phyloP scores from a whole-genome alignment of 1,140 invertebrate species.

The Brachionus plicatilis region DNA sequence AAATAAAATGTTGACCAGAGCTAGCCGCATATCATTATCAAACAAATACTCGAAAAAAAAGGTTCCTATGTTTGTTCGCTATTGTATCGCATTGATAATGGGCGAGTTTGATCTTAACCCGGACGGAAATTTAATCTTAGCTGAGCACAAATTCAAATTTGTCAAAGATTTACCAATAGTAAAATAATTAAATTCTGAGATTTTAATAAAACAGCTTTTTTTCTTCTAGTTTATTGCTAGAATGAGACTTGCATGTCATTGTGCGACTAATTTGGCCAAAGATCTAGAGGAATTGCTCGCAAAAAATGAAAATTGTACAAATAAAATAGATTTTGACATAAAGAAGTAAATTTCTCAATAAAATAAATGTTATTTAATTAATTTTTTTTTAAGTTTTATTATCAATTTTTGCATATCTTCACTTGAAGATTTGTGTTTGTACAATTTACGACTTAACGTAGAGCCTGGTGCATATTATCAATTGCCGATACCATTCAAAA shows the following conservation, averaged over 20 bases:
- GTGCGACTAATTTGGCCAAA: conserved; percentile 2
- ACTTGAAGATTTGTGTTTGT: conserved; percentile 6
- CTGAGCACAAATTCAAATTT: neutral
- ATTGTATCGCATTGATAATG: conserved; percentile 10
- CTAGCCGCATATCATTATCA: neutral
- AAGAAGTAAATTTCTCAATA: neutral
- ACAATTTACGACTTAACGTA: conserved; percentile 34
- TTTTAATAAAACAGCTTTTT: neutral
- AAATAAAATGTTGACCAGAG: neutral
- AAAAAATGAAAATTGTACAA: neutral
- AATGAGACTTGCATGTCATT: neutral
- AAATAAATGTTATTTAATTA: neutral
- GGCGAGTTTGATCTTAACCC: neutral
- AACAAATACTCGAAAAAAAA: conserved; percentile 12
- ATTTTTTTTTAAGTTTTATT: conserved; percentile 9
- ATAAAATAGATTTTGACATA: conserved; percentile 23
- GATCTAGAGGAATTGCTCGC: neutral
- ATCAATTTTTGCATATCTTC: conserved; percentile 14
- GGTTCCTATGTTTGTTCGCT: conserved; percentile 1
- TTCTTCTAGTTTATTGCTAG: neutral
- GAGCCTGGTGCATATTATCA: conserved; percentile 31
- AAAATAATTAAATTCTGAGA: neutral
- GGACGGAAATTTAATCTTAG: neutral
- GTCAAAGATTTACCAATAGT: conserved; percentile 34
- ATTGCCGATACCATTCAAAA: neutral